Conservation (phyloP, 2,888 invertebrate species). For the Microplitis manilae region DNA sequence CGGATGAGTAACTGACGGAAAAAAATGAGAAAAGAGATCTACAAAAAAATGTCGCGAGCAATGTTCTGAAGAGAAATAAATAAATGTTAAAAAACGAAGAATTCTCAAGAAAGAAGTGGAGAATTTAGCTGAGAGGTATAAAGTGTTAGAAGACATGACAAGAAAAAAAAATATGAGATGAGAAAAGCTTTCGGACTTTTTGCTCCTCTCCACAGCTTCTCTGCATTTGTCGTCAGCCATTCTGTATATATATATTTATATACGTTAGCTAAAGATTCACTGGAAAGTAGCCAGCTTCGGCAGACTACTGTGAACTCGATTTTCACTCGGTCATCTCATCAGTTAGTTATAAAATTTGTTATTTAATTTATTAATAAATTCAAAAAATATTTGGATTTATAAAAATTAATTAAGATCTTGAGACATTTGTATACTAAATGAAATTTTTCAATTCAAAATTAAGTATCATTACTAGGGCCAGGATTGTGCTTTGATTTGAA, state of each 20-base stretch:
- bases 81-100: conserved; percentile 3
- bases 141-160: background rate
- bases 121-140: conserved; percentile 2
- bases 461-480: background rate
- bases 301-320: background rate
- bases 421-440: background rate
- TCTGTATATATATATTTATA: conserved; percentile 63
- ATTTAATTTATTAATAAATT: background rate
- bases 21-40: background rate
- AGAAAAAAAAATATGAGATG: conserved; percentile 11
- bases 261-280: conserved; percentile 50
- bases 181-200: conserved; percentile 1
- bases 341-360: background rate
- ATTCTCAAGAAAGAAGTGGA: conserved; percentile 2
- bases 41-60: background rate
- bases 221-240: conserved; percentile 54
- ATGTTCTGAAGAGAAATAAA: background rate
- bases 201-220: conserved; percentile 19
- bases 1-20: background rate
- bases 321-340: conserved; percentile 15
- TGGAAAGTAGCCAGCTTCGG: conserved; percentile 57
- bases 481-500: too few relatives aligned
- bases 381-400: background rate
- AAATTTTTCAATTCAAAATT: background rate
- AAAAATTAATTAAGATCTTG: too few relatives aligned